phyloP scores from a whole-genome alignment of 2,113 vertebrate species.

The Microcebus griseorufus region DNA sequence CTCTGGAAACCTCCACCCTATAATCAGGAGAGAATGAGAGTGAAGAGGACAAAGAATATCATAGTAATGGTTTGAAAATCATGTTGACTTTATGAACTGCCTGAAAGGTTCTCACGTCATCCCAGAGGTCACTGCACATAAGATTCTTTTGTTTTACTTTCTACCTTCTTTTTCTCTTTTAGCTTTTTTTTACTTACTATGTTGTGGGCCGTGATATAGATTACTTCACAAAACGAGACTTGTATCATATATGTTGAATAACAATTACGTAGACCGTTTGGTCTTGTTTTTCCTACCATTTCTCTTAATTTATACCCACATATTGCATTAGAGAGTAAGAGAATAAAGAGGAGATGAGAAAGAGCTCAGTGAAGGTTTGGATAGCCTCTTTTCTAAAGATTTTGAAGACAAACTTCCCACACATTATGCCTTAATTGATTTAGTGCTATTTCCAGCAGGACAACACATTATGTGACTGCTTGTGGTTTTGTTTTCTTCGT shows the following conservation, averaged over 20 bases:
- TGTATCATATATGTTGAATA: not conserved
- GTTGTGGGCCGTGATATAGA: not conserved
- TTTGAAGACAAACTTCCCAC: not conserved
- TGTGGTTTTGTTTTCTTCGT: not conserved
- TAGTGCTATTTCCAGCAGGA: not conserved
- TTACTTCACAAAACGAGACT: conserved; percentile 35
- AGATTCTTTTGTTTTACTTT: not conserved
- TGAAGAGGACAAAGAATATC: not conserved
- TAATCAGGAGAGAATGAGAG: not conserved
- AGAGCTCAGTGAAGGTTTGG: not conserved
- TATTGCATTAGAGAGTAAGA: not conserved
- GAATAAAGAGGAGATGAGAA: not conserved
- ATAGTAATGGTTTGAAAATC: not conserved
- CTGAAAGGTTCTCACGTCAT: not conserved
- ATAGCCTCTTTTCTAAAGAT: not conserved
- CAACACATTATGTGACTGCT: not conserved
- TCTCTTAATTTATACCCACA: not conserved
- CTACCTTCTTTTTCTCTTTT: not conserved
- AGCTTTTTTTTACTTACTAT: not conserved
- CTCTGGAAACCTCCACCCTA: not conserved
- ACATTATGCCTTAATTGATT: not conserved
- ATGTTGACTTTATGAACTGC: not conserved
- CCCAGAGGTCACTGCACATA: too few relatives aligned
- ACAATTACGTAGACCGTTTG: not conserved
- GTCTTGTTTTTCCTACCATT: not conserved